A percentile compares a stretch with the other conserved stretches of the same genome.
phyloP scores from a whole-genome alignment of 2,113 vertebrate species.

The Brachypteracias leptosomus region DNA sequence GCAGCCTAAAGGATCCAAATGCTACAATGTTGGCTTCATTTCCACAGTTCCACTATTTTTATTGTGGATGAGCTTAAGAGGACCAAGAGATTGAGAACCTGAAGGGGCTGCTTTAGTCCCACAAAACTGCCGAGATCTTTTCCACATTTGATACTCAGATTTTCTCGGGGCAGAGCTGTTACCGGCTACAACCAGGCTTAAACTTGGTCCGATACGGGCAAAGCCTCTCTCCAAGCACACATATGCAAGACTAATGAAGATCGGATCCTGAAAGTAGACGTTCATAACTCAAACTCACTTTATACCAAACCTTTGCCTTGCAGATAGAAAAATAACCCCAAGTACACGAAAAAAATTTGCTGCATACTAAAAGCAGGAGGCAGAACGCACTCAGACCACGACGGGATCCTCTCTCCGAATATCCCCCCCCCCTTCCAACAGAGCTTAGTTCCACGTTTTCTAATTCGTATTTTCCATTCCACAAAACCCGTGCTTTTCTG shows the following conservation, averaged over 20 bases:
- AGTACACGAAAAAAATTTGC: background rate
- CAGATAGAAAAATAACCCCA: background rate
- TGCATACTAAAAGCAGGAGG: background rate
- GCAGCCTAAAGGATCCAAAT: background rate
- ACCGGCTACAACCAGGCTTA: background rate
- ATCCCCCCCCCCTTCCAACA: background rate
- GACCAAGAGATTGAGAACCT: background rate
- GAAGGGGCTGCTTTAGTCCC: background rate
- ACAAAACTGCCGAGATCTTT: background rate
- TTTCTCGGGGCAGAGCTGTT: background rate
- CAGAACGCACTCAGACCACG: background rate
- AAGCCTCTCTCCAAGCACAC: background rate
- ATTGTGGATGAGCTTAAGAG: rapidly evolving
- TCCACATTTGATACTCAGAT: rapidly evolving
- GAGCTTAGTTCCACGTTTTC: background rate
- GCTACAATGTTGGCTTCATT: too few species aligned
- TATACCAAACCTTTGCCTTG: background rate
- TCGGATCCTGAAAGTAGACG: background rate
- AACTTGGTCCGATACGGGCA: rapidly evolving
- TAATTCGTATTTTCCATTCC: slow-evolving; percentile 40
- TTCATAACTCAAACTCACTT: background rate
- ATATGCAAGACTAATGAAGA: rapidly evolving
- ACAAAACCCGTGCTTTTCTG: background rate
- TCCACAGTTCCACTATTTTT: background rate
- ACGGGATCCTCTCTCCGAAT: background rate